phyloP scores from a whole-genome alignment of 92 coral and sea anemone genomes.

The Scolanthus callimorphus region DNA sequence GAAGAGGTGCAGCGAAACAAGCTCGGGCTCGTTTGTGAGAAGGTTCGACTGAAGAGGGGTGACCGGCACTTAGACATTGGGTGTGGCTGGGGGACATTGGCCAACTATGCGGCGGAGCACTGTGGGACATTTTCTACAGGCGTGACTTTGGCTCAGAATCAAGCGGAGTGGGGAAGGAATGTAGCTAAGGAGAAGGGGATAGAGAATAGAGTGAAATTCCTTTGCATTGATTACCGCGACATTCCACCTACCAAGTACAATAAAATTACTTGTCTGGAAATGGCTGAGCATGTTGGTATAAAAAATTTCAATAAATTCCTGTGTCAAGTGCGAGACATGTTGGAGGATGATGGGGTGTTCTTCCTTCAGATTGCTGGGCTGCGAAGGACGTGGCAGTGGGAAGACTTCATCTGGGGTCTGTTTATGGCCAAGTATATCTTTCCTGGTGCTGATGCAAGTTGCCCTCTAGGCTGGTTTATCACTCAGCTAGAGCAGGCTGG shows the following conservation, averaged over 20 bases:
- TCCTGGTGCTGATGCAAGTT: conserved; percentile 98
- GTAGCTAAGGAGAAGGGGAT: conserved; percentile 55
- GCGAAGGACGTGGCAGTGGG: conserved; percentile 99
- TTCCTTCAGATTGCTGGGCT: conserved; percentile 98
- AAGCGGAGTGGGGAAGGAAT: conserved; percentile 75
- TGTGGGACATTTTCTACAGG: conserved; percentile 83
- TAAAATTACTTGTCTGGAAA: conserved; percentile 97
- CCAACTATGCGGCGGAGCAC: conserved; percentile 88
- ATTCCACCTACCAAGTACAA: conserved; percentile 70
- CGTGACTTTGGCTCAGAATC: conserved; percentile 84
- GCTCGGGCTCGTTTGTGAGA: conserved; percentile 78
- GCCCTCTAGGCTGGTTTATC: conserved; percentile 86
- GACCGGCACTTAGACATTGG: conserved; percentile 92
- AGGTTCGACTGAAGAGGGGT: conserved; percentile 78
- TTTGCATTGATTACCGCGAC: conserved; percentile 94
- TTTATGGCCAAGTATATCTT: conserved; percentile 98
- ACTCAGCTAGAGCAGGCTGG: conserved; percentile 93
- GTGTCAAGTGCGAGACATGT: conserved; percentile 88
- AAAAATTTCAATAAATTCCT: conserved; percentile 88
- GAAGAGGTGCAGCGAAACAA: conserved; percentile 90
- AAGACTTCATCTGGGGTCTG: conserved; percentile 96
- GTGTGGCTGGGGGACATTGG: conserved; percentile 98
- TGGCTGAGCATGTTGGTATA: conserved; percentile 99
- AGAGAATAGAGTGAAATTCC: conserved; percentile 52
- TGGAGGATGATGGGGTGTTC: conserved; percentile 97